Evolutionary conservation across 2,888 invertebrate species (phyloP), one percentile per base, ranked within the genome.

Genomic region (Polymixis flavicincta): DNA sequence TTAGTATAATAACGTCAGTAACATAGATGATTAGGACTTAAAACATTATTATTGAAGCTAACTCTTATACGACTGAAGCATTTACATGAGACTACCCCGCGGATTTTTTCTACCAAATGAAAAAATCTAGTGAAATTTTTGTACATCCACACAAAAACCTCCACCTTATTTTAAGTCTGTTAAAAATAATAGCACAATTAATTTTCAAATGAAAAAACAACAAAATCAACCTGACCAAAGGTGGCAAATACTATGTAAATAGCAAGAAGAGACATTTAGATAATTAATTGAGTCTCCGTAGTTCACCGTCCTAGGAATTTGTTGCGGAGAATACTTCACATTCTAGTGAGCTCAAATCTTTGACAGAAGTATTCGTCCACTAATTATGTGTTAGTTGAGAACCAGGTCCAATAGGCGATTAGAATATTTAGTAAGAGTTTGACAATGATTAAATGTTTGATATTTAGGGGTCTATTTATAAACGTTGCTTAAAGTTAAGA

Each of bases 221-320:
- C 6, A 19, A 2, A 8, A 17, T 63, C 22, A n/a, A n/a, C 9
- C 17, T n/a, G 2, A 48, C 45, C 28, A 68, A 68, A 13, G 28
- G 19, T 6, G 42, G 17, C 11, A 37, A n/a, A 48, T 6, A 19
- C 13, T 13, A 48, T 55, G 25, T 19, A 50, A 74, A 50, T 59
- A 28, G 32, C 19, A 11, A 28, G 14, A n/a, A 17, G 2, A n/a
- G 28, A 25, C 32, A 74, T 25, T 54, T 25, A 37, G 28, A 11
- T 54, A 61, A 55, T 74, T 50, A 61, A 63, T 75, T 50, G 50
- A 74, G 42, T 32, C 17, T 32, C 19, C 8, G 13, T 65, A 52
- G 57, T 59, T 65, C 32, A 32, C 28, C n/a, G 14, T 59, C 22
- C 32, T 6, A 13, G 52, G 32, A 74, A 59, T 59, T 32, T 25